Base-by-base conservation (phyloP, 2,888 invertebrate genomes). In the Nymphalis urticae region DNA sequence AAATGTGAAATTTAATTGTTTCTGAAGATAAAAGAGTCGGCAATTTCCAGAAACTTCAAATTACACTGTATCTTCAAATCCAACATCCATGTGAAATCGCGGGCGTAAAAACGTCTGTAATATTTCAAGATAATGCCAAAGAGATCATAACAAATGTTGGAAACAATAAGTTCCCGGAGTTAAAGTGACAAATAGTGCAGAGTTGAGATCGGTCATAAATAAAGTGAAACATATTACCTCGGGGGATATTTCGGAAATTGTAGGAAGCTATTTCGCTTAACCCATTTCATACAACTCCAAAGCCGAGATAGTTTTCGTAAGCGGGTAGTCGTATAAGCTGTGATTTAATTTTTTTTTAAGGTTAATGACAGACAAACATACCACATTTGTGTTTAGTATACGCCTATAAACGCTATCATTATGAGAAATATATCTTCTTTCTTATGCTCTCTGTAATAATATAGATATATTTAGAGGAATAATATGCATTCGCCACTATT, bases 161-260 rank as follows among this genome's bases (percentile, higher is more conserved):
- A 70, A 66, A 63, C 69, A 66, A 70, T 70, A 70, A 66, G 69
- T 66, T 69, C 24, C 36, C 47, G 54, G 64, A 68, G 68, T 63
- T 68, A 63, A 51, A 58, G 69, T 70, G 69, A 70, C 69, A 66
- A 70, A 66, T 70, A 63, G 66, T 51, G 21, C 59, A 21, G 69
- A 65, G 69, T 63, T 66, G 63, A 66, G 66, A 65, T 70, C 63
- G 66, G 53, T 54, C 63, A 62, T 70, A 69, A 66, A 69, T 69
- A 69, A 59, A 48, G 17, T 19, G 67, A 27, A 66, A 62, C 48
- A 32, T 68, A 62, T 58, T 63, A 62, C 48, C 36, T 65, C 66
- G 62, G 62, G 51, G 56, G 32, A 61, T 32, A 53, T 24, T 62
- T 50, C 48, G 60, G 64, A 63, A 63, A 67, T 62, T 48, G n/a